Percentiles rank a stretch among this genome's conserved stretches.
Evolutionary conservation across 2,797 vertebrate species (phyloP).

Genomic region (Agapornis canus): DNA sequence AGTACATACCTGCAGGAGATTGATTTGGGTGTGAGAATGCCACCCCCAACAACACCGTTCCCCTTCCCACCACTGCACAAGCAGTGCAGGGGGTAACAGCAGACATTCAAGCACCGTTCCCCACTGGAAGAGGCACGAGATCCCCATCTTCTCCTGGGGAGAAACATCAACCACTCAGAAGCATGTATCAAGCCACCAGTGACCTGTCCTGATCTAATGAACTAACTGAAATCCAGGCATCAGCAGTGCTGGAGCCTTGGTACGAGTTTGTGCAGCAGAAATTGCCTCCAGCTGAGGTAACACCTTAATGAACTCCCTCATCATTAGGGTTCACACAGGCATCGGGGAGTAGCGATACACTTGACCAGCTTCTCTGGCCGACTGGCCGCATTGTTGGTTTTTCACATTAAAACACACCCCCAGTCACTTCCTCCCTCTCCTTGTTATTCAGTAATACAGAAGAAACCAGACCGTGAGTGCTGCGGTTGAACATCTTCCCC

Average conservation of each 20-base stretch:
- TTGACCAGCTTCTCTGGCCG: not conserved
- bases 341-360: fast-evolving
- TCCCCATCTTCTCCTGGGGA: fast-evolving
- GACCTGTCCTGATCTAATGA: fast-evolving
- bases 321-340: fast-evolving
- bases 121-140: not conserved
- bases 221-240: fast-evolving
- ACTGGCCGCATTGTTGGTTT: not conserved
- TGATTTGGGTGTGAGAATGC: no score
- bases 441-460: no score
- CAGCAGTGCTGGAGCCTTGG: not conserved
- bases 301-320: not conserved
- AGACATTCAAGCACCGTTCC: fast-evolving
- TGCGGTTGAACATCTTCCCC: not conserved
- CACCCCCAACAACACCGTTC: fast-evolving
- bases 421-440: not conserved
- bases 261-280: fast-evolving
- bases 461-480: not conserved
- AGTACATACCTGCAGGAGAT: not conserved
- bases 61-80: fast-evolving
- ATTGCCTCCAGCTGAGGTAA: not conserved
- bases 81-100: not conserved
- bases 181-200: fast-evolving
- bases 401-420: not conserved
- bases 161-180: fast-evolving